Percentiles rank a stretch among this genome's conserved stretches.
These are phyloP conservation scores for Astyanax mexicanus DNA, from an alignment of 2,797 vertebrate species.

Conservation along the genomic window DNA sequence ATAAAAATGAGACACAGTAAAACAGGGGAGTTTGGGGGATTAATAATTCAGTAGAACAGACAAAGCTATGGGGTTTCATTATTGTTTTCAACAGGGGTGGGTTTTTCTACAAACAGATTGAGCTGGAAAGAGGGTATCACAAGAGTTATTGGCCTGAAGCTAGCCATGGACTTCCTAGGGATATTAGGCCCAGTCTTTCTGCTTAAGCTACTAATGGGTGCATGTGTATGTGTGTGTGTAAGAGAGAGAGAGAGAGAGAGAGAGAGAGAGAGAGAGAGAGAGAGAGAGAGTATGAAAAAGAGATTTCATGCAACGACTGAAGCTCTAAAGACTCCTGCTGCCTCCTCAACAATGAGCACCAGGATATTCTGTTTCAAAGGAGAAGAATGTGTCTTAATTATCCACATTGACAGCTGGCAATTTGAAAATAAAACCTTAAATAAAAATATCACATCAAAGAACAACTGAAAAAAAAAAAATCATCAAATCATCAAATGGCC, in stretches of 20 bases:
- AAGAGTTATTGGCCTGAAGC: conserved; percentile 74
- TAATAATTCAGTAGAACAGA: conserved; percentile 56
- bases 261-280: background rate
- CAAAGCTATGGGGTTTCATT: conserved; percentile 51
- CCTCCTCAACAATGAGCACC: conserved; percentile 67
- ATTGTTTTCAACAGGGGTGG: conserved; percentile 51
- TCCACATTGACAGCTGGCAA: conserved; percentile 38
- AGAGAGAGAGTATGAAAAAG: conserved; percentile 48
- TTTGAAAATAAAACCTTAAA: conserved; percentile 3
- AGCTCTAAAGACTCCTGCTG: conserved; percentile 68
- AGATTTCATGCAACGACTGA: conserved; percentile 65
- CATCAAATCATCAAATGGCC: too few species aligned
- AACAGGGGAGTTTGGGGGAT: conserved; percentile 41
- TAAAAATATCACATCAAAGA: background rate
- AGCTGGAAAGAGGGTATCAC: conserved; percentile 73
- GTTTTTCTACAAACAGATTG: conserved; percentile 74
- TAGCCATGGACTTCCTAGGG: conserved; percentile 69
- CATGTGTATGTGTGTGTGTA: conserved; percentile 46
- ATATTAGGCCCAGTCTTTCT: conserved; percentile 61
- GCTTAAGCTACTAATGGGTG: conserved; percentile 48
- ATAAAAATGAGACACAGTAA: conserved; percentile 28
- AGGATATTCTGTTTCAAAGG: conserved; percentile 64
- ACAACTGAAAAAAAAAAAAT: background rate
- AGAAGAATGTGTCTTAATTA: conserved; percentile 62
- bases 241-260: conserved; percentile 27